Evolutionary conservation across 2,113 vertebrate genomes (phyloP), one percentile per base, ranked within the genome.

Genomic region (Bothrops jararaca): DNA sequence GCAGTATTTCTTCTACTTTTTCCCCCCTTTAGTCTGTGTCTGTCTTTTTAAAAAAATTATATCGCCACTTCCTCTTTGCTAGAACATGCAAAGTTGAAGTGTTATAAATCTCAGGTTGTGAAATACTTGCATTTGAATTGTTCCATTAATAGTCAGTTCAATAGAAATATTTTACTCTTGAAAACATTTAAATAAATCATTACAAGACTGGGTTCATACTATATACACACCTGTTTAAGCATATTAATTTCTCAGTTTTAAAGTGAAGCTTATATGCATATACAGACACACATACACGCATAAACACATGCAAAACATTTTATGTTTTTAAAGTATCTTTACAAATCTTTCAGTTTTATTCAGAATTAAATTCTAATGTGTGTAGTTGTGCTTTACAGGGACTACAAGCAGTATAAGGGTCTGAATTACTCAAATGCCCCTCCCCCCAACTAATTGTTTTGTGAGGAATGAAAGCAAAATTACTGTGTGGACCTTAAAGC

Each of bases 21-120:
- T n/a, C 24, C 8, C 0, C 29, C 64, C 88, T 89, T 92, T 2
- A 4, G 52, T 69, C 60, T 94, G n/a, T 89, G 0, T 90, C 0
- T 86, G 5, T 64, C 26, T 69, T 48, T 52, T 2, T 13, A 87
- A 2, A 1, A 69, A 69, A 39, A 69, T 92, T 94, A 29, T 86
- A 0, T 11, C 34, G 3, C 85, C 64, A 20, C 18, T 91, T 92
- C 54, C 0, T 15, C 22, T 85, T 94, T 95, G 29, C 85, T 39
- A 29, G 86, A 64, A 22, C 42, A 94, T 42, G 45, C 2, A 5
- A 29, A 39, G 0, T 53, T 85, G 89, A 13, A 1, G 91, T 1
- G 2, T 42, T 11, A 45, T 94, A 74, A 45, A 24, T 29, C 52
- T 50, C 12, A 74, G 1, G 34, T 56, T 54, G 9, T 92, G 50